Conservation (phyloP, 2,113 vertebrate species). For the Rousettus leschenaultii region DNA sequence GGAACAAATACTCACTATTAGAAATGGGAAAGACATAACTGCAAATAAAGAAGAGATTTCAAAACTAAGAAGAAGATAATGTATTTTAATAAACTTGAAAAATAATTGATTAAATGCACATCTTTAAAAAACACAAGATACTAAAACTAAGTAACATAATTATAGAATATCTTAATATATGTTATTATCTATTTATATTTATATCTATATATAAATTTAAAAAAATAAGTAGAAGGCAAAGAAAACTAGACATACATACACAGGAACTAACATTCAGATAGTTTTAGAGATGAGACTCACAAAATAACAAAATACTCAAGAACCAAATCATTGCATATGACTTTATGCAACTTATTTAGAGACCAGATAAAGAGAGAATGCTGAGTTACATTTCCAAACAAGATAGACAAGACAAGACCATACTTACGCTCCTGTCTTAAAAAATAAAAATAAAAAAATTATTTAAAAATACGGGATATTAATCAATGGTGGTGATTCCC, state of each 20-base stretch:
- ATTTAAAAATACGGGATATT: not conserved
- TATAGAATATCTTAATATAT: not conserved
- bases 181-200: not conserved
- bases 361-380: not conserved
- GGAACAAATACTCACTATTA: not conserved
- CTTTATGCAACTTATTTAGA: not conserved
- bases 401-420: not conserved
- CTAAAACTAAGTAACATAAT: not conserved
- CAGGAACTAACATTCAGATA: not conserved
- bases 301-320: not conserved
- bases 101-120: not conserved
- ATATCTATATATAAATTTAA: not conserved
- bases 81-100: not conserved
- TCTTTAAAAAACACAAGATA: not conserved
- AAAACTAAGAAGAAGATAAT: not conserved
- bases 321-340: not conserved
- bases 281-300: not conserved
- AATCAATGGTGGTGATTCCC: not conserved
- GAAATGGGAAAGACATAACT: not conserved
- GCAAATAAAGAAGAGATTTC: not conserved
- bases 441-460: not conserved
- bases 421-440: not conserved
- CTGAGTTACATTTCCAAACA: not conserved
- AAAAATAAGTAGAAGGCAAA: not conserved
- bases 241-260: not conserved